Evolutionary conservation across 2,113 vertebrate genomes (phyloP), one percentile per base, ranked within the genome.

Genomic region (Clinocottus analis): DNA sequence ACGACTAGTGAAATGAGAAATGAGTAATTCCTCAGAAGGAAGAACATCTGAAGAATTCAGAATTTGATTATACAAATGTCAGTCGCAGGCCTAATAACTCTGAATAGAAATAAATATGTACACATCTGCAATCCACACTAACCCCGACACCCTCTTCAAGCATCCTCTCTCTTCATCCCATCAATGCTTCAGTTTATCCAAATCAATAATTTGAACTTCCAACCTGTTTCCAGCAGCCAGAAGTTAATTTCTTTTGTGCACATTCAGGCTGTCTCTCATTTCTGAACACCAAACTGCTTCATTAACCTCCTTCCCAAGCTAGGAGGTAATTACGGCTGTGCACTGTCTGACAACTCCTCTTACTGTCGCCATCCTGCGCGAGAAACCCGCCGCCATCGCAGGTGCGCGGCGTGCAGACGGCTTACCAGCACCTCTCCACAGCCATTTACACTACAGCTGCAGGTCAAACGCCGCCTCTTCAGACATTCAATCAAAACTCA

Each of bases 241-340:
- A 85, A 87, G 83, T 78, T 90, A 91, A 93, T 93, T 93, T 89
- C 37, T 88, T 93, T 94, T 93, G 90, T 92, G 87, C 82, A 87
- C 90, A 88, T 89, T 87, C 83, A 88, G 77, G 81, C 77, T 80
- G 88, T 82, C 66, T 89, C 79, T 87, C 85, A 77, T 87, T 87
- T 83, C 81, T 88, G 84, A 83, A 89, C 75, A 29, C 74, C 83
- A 90, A 91, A 91, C 87, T 74, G 90, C 92, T 93, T 93, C 93
- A 95, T 94, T 93, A 94, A 94, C 90, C 91, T 88, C 86, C 85
- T 88, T 90, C 81, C 77, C 79, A 78, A 91, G 86, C 89, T 85
- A 85, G 84, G 79, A 89, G 86, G 90, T 86, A 93, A 94, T 94
- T 92, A 90, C 94, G 94, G 93, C 92, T 95, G 94, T 91, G 89